Percentiles rank a stretch among this genome's conserved stretches.
These are phyloP conservation scores for Sceloporus tristichus DNA, from an alignment of 2,113 vertebrate genomes.

Conservation along the genomic window DNA sequence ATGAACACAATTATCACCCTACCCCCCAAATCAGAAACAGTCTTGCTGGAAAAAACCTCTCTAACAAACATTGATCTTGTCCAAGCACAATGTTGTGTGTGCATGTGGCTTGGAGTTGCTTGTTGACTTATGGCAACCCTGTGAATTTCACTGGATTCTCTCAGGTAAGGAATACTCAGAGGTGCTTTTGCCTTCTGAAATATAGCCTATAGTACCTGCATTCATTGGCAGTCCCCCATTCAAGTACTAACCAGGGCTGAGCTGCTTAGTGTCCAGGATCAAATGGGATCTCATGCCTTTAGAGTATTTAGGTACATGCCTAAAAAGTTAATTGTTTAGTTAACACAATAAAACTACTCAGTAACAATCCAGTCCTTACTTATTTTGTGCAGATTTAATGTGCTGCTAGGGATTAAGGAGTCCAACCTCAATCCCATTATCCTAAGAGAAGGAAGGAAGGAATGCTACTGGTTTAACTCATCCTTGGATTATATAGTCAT, in stretches of 20 bases:
- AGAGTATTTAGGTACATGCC: not conserved
- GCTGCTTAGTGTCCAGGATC: too few species aligned
- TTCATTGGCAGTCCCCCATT: too few species aligned
- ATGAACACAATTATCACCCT: not conserved
- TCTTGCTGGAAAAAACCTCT: not conserved
- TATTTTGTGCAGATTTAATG: not conserved
- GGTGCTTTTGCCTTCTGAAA: too few species aligned
- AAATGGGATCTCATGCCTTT: too few species aligned
- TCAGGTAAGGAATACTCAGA: too few species aligned
- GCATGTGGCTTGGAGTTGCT: too few species aligned
- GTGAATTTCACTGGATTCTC: too few species aligned
- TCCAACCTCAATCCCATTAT: not conserved
- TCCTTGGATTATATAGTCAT: not conserved
- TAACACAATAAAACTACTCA: not conserved
- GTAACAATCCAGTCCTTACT: not conserved
- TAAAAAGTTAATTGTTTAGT: not conserved
- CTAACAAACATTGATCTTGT: not conserved
- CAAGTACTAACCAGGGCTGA: too few species aligned
- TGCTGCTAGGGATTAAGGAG: not conserved
- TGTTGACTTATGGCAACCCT: too few species aligned
- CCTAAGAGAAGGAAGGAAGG: not conserved
- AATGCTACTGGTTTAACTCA: not conserved
- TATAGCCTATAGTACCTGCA: too few species aligned
- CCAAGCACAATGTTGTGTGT: not conserved
- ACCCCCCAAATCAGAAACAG: not conserved